Conservation (phyloP, 2,797 vertebrate genomes). For the Notolepis coatsorum region DNA sequence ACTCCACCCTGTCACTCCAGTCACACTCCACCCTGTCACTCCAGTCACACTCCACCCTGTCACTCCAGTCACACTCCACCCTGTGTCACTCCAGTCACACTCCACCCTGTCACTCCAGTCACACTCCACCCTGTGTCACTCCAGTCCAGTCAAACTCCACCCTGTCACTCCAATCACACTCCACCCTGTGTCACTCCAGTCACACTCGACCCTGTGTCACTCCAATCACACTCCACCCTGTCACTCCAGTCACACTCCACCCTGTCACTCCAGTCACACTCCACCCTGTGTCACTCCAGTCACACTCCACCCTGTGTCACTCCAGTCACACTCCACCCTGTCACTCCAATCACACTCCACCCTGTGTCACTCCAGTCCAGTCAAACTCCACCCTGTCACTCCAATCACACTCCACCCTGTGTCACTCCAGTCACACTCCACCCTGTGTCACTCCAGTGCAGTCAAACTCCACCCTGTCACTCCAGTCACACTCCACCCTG, state of each 20-base stretch:
- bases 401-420: conserved; percentile 37
- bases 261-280: no score
- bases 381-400: no score
- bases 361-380: conserved; percentile 13
- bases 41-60: no score
- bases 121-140: conserved; percentile 22
- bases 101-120: conserved; percentile 45
- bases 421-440: conserved; percentile 43
- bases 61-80: conserved; percentile 43
- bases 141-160: no score
- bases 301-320: conserved; percentile 20
- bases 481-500: conserved; percentile 42
- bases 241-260: conserved; percentile 45
- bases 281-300: conserved; percentile 24
- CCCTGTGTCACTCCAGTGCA: conserved; percentile 11
- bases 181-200: conserved; percentile 28
- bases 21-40: conserved; percentile 34
- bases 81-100: conserved; percentile 16
- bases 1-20: no score
- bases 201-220: conserved; percentile 20
- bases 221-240: no score
- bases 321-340: no score
- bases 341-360: conserved; percentile 43
- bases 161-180: conserved; percentile 47
- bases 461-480: no score